Percentiles rank a stretch among this genome's conserved stretches.
Conservation (phyloP, 2,113 vertebrate genomes). For the Tylochromis polylepis region DNA sequence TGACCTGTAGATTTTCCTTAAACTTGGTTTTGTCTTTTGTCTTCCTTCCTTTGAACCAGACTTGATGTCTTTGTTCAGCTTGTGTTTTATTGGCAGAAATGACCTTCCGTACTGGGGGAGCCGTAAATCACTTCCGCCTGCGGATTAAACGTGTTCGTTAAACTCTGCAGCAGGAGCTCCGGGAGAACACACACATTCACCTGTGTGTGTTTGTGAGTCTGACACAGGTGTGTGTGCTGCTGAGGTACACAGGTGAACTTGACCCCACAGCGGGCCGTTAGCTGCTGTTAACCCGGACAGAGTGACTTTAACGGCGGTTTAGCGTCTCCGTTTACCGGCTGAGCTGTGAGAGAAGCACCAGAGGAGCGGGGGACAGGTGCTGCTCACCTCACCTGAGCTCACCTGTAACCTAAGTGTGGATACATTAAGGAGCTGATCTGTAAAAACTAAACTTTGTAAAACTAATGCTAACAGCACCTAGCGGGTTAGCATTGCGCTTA, state of each 20-base stretch:
- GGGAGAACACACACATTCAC: neutral
- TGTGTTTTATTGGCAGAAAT: neutral
- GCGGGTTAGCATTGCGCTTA: neutral
- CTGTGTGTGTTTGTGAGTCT: neutral
- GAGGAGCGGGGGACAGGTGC: too few species aligned
- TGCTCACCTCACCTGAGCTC: neutral
- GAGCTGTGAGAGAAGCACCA: neutral
- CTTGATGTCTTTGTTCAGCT: neutral
- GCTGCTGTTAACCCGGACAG: neutral
- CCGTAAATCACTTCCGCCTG: neutral
- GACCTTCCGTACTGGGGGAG: neutral
- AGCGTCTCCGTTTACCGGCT: neutral
- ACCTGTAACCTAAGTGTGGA: neutral
- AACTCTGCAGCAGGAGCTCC: neutral
- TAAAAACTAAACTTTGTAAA: neutral
- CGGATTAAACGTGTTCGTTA: neutral
- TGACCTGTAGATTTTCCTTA: neutral
- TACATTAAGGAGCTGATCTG: neutral
- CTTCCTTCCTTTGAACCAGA: neutral
- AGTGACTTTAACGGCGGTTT: neutral
- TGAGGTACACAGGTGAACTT: neutral
- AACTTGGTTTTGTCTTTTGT: neutral
- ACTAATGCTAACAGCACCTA: neutral
- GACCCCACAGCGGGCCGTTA: neutral
- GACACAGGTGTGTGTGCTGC: neutral